Conservation (phyloP, 1,140 invertebrate genomes). For the Meloidogyne chitwoodi region DNA sequence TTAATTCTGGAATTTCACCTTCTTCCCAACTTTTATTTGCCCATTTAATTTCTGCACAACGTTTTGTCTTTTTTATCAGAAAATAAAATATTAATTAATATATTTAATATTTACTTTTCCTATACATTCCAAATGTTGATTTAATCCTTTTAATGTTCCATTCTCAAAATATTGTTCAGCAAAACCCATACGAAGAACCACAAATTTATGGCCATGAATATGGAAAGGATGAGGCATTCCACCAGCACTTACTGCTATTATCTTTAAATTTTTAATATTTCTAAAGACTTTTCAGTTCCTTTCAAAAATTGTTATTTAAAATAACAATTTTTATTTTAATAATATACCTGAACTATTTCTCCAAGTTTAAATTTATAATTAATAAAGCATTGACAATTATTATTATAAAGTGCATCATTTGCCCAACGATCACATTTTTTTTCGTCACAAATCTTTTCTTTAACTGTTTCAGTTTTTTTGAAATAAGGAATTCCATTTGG, state of each 20-base stretch:
- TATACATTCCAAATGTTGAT: neutral
- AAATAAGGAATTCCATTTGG: conserved; percentile 55
- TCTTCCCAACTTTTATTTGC: conserved; percentile 31
- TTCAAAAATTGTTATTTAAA: too few species aligned
- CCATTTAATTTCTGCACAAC: conserved; percentile 41
- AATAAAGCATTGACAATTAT: conserved; percentile 47
- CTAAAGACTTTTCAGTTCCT: neutral
- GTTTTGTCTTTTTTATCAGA: neutral
- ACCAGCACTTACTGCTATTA: neutral
- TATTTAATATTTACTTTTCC: neutral
- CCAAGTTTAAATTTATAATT: conserved; percentile 47
- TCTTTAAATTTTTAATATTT: neutral
- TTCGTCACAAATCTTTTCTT: conserved; percentile 22
- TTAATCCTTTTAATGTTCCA: neutral
- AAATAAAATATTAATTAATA: neutral
- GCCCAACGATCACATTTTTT: conserved; percentile 34
- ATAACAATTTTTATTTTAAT: too few species aligned
- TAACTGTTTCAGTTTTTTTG: conserved; percentile 33
- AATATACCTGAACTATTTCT: conserved; percentile 51
- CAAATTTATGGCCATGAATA: neutral
- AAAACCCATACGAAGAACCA: neutral
- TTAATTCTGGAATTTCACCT: conserved; percentile 46
- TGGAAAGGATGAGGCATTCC: neutral
- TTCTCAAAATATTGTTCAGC: neutral
- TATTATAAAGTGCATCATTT: neutral